Percentiles rank a stretch among this genome's conserved stretches.
Conservation (phyloP, 2,113 vertebrate species). For the Trematocara macrostoma region DNA sequence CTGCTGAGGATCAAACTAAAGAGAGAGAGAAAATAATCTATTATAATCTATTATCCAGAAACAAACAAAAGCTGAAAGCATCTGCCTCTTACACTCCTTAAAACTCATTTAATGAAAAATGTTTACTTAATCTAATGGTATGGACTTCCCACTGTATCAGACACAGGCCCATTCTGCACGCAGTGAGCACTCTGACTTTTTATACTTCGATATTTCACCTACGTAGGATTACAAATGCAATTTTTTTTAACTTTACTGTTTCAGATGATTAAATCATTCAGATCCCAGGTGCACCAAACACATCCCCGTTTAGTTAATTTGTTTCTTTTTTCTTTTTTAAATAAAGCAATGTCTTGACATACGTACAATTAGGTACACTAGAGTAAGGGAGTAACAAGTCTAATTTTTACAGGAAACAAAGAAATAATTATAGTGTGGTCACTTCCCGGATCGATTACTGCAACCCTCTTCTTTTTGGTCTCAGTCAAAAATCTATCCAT, state of each 20-base stretch:
- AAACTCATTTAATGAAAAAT: background rate
- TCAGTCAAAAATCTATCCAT: background rate
- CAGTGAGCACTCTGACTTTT: background rate
- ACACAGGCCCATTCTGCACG: background rate
- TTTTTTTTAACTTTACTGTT: background rate
- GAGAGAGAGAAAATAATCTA: background rate
- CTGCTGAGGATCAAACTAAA: background rate
- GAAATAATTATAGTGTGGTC: background rate
- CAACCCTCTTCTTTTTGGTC: background rate
- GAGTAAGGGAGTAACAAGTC: background rate
- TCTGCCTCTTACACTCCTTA: background rate
- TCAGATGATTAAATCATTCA: too few relatives aligned
- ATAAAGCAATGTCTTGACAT: too few relatives aligned
- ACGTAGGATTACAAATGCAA: background rate
- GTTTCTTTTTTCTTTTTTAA: too few relatives aligned
- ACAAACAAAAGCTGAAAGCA: background rate
- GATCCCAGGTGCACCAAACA: too few relatives aligned
- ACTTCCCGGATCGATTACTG: background rate
- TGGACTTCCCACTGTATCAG: background rate
- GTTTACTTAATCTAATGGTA: background rate
- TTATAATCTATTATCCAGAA: background rate
- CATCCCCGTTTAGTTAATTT: too few relatives aligned
- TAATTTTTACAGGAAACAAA: background rate
- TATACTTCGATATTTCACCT: background rate
- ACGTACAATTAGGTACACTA: too few relatives aligned